Percentiles rank a stretch among this genome's conserved stretches.
Conservation (phyloP, 2,797 vertebrate species). For the Tokudaia muenninki region DNA sequence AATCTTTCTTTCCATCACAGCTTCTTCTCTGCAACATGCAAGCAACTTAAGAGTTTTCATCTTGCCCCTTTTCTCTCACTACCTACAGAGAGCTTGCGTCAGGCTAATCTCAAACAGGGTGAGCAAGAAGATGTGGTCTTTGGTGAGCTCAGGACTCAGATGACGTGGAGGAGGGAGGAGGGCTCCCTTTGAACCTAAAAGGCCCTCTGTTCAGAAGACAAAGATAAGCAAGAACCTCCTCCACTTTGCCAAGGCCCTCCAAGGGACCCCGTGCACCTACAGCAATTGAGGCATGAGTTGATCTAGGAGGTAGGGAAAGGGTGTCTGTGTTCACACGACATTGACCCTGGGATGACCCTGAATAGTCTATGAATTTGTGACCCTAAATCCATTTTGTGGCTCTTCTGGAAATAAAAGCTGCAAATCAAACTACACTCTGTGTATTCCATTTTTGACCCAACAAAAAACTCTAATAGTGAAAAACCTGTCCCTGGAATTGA, state of each 20-base stretch:
- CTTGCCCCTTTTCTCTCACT: not conserved
- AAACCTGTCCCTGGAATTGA: not conserved
- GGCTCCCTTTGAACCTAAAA: not conserved
- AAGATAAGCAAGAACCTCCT: not conserved
- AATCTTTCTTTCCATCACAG: not conserved
- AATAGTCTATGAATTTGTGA: rapidly evolving
- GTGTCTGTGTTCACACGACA: too few species aligned
- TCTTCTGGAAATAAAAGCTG: not conserved
- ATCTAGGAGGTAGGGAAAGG: not conserved
- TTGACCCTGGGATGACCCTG: too few species aligned
- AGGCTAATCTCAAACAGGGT: not conserved
- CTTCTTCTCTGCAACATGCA: not conserved
- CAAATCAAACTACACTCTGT: rapidly evolving
- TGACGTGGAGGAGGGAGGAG: rapidly evolving
- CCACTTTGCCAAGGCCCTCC: not conserved
- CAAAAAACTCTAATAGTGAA: not conserved
- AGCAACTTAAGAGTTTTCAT: not conserved
- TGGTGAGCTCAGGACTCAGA: not conserved
- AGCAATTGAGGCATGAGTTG: not conserved
- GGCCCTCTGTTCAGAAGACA: not conserved
- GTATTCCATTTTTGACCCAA: not conserved
- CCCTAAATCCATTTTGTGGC: not conserved
- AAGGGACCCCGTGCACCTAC: too few species aligned
- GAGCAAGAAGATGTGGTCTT: not conserved
- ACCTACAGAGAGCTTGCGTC: not conserved